Evolutionary conservation across 2,888 invertebrate species (phyloP).

Genomic region (Steinernema hermaphroditum): DNA sequence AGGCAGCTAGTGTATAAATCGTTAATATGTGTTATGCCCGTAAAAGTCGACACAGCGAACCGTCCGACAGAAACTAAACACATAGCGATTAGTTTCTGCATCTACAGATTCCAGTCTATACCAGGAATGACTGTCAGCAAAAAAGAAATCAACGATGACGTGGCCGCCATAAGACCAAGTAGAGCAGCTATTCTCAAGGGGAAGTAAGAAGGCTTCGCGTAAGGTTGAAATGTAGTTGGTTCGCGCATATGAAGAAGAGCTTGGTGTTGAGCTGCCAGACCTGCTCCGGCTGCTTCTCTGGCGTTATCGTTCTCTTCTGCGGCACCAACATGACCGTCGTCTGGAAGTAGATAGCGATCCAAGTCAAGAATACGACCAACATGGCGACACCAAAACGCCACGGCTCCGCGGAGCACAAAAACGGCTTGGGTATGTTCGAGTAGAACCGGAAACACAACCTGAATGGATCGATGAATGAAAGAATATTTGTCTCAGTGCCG

Average conservation of each 20-base stretch:
- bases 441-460: conserved; percentile 87
- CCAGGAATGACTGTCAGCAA: conserved; percentile 82
- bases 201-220: conserved; percentile 83
- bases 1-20: conserved; percentile 87
- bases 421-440: conserved; percentile 94
- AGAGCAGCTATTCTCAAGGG: conserved; percentile 72
- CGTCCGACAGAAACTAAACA: conserved; percentile 76
- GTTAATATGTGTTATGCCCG: conserved; percentile 37
- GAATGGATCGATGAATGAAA: too few species aligned
- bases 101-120: conserved; percentile 51
- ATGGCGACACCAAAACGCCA: conserved; percentile 81
- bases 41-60: conserved; percentile 59
- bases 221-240: conserved; percentile 82
- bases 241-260: conserved; percentile 80
- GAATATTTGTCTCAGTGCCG: too few species aligned
- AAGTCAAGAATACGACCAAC: conserved; percentile 66
- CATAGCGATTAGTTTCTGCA: not conserved
- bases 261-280: conserved; percentile 76
- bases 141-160: conserved; percentile 82
- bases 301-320: conserved; percentile 31
- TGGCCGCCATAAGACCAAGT: conserved; percentile 79
- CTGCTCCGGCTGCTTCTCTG: conserved; percentile 28
- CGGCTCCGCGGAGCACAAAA: conserved; percentile 82
- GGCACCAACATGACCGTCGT: not conserved
- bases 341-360: conserved; percentile 57